Conservation (phyloP, 2,888 invertebrate species). For the Zygothrica quintamaculata region DNA sequence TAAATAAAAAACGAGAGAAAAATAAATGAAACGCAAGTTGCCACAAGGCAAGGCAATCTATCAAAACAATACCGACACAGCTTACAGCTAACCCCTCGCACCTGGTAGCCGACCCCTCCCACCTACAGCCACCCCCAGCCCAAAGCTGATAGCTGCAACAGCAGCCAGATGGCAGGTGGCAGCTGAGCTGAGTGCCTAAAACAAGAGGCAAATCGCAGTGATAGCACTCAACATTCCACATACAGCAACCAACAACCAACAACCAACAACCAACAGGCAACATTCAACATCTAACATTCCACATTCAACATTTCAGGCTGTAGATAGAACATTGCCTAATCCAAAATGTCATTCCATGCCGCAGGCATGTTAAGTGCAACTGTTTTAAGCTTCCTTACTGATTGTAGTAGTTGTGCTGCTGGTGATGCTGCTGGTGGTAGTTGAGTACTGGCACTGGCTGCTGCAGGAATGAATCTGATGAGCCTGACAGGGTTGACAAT, state of each 20-base stretch:
- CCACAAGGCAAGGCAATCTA: conserved; percentile 24
- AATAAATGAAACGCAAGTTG: conserved; percentile 11
- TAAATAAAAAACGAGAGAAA: too few species aligned
- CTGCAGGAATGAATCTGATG: conserved; percentile 33
- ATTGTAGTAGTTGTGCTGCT: neutral
- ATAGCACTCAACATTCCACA: conserved; percentile 53
- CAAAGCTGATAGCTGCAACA: neutral
- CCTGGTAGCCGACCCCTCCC: conserved; percentile 18
- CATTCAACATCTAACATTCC: neutral
- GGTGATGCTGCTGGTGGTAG: conserved; percentile 12
- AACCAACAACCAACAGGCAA: too few species aligned
- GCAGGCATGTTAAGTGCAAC: neutral
- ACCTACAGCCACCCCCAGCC: conserved; percentile 4
- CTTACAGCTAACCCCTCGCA: conserved; percentile 11
- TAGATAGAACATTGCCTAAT: conserved; percentile 41
- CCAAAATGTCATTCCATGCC: conserved; percentile 33
- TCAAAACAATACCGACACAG: conserved; percentile 42
- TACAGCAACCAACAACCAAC: conserved; percentile 1
- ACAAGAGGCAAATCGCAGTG: conserved; percentile 44
- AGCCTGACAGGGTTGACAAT: conserved; percentile 52
- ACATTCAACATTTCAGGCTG: neutral
- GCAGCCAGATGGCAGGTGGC: neutral
- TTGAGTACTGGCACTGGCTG: conserved; percentile 11
- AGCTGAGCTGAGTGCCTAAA: too few species aligned
- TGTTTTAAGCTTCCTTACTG: neutral